Evolutionary conservation across 2,888 invertebrate genomes (phyloP), one percentile per base, ranked within the genome.

Genomic region (Andricus quercusramuli): DNA sequence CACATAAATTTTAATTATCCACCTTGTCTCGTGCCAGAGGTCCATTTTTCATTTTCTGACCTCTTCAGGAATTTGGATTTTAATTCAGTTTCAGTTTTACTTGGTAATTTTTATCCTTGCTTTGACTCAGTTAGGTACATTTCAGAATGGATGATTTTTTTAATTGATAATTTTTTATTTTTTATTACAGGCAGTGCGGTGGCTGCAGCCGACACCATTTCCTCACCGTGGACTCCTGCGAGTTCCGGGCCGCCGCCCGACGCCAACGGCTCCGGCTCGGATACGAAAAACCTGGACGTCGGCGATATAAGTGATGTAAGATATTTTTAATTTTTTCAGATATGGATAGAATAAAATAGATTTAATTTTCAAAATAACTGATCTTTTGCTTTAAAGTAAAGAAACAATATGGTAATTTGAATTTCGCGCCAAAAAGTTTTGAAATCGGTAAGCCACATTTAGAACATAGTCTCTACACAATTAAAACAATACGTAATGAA

Each of bases 201-300:
- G 93, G 94, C 95, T 93, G 95, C 96, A 94, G 95, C 97, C 95
- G 96, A 96, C 97, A 98, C 97, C 95, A 98, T 98, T 97, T 97
- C 97, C 95, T 97, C 98, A 94, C 97, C 97, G 96, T 98, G 98
- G 98, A 97, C 97, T 94, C 96, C 97, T 94, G 97, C 97, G 94
- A 96, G 95, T 94, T 94, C 96, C 94, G 96, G 96, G 94, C 96
- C 96, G 94, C 95, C 95, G 94, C 96, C 97, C 95, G 97, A 97
- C 94, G 96, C 97, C 94, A 97, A 97, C 95, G 97, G 97, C 95
- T 96, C 97, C 95, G 97, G 97, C 95, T 96, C 97, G 94, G 97
- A 97, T 94, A 96, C 96, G 93, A 97, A 97, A 94, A 97, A 97
- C 93, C 95, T 98, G 93, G 98, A 98, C 94, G 98, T 98, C 93